Conservation (phyloP, 2,797 vertebrate genomes). For the Rousettus madagascariensis region DNA sequence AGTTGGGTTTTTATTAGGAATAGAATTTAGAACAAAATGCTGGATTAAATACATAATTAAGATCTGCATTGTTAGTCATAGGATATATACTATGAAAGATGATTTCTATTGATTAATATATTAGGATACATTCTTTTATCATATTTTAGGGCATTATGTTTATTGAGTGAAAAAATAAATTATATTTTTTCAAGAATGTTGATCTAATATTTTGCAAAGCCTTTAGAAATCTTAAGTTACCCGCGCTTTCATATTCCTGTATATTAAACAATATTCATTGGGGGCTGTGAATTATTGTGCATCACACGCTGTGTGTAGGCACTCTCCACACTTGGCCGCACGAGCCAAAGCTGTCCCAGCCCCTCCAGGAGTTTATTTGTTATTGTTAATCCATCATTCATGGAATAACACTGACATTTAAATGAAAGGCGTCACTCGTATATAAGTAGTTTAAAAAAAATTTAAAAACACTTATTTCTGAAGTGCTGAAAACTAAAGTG, state of each 20-base stretch:
- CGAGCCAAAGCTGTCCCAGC: background rate
- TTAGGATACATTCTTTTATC: background rate
- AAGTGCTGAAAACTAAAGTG: background rate
- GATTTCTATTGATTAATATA: background rate
- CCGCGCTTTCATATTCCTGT: background rate
- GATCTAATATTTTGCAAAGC: background rate
- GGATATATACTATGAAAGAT: background rate
- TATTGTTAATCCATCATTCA: background rate
- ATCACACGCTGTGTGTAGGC: background rate
- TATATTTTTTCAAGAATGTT: background rate
- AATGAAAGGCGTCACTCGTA: background rate
- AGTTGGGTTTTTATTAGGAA: background rate
- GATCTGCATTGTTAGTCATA: background rate
- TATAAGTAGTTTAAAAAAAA: background rate
- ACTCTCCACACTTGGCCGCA: fast-evolving
- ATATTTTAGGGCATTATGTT: background rate
- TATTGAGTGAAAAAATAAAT: background rate
- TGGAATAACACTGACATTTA: background rate
- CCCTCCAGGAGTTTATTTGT: background rate
- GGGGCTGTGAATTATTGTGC: background rate
- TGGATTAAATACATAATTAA: background rate
- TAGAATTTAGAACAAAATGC: background rate
- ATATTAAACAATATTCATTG: background rate
- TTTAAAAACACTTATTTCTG: background rate
- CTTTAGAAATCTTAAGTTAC: background rate